Conservation (phyloP, 2,797 vertebrate genomes). For the Acanthurus lineatus region DNA sequence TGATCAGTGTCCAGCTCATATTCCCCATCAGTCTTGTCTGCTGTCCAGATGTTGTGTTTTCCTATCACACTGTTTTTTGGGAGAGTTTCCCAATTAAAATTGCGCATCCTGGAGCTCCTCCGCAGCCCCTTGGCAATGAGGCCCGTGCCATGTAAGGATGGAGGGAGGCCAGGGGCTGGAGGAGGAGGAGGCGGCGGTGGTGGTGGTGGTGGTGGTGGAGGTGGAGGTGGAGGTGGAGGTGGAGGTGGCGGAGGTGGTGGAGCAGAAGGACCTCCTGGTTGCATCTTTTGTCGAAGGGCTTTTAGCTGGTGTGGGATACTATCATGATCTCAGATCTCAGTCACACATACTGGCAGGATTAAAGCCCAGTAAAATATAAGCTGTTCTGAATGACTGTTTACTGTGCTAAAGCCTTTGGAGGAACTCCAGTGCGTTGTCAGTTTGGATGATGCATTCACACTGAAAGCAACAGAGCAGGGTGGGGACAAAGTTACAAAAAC, state of each 20-base stretch:
- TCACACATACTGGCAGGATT: conserved; percentile 14
- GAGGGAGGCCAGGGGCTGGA: conserved; percentile 62
- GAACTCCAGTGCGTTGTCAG: conserved; percentile 27
- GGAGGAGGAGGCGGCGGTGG: conserved; percentile 66
- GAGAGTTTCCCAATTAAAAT: conserved; percentile 89
- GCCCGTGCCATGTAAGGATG: conserved; percentile 40
- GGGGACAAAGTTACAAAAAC: conserved; percentile 22
- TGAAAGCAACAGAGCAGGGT: conserved; percentile 53
- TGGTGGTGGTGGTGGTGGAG: conserved; percentile 26
- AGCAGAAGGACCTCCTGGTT: conserved; percentile 54
- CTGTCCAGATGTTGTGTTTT: conserved; percentile 87
- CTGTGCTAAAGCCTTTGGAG: background rate
- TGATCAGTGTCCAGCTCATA: conserved; percentile 85
- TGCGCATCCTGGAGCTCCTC: conserved; percentile 83
- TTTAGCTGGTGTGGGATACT: conserved; percentile 40
- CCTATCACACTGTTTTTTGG: conserved; percentile 85
- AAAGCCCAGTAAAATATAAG: background rate
- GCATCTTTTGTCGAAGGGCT: conserved; percentile 63
- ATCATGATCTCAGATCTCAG: conserved; percentile 30
- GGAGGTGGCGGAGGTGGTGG: conserved; percentile 22
- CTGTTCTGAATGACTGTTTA: background rate
- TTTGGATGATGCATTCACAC: conserved; percentile 35
- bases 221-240: conserved; percentile 25
- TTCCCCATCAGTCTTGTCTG: conserved; percentile 70
- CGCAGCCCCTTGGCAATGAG: conserved; percentile 32